phyloP scores from a whole-genome alignment of 2,797 vertebrate species.

The Myotis planiceps region DNA sequence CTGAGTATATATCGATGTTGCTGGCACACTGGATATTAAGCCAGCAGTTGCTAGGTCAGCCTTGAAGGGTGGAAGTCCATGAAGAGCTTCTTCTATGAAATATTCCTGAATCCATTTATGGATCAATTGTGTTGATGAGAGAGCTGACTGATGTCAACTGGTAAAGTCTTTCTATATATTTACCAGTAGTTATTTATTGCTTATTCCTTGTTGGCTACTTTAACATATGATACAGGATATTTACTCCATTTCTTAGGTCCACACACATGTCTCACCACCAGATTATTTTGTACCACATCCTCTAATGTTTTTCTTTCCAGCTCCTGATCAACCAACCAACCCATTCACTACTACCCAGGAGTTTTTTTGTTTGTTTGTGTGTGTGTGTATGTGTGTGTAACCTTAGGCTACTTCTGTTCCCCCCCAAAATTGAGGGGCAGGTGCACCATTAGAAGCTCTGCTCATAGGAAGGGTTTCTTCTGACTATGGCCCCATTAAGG shows the following conservation, averaged over 20 bases:
- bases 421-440: background rate
- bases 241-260: background rate
- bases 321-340: background rate
- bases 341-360: background rate
- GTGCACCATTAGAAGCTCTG: background rate
- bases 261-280: background rate
- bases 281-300: background rate
- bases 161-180: background rate
- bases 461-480: background rate
- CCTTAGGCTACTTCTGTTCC: background rate
- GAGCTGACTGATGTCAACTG: background rate
- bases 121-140: background rate
- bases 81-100: background rate
- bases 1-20: background rate
- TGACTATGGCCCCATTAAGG: background rate
- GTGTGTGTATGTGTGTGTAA: background rate
- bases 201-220: background rate
- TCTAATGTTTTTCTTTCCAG: conserved; percentile 6
- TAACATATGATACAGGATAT: background rate
- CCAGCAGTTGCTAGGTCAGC: background rate
- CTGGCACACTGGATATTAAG: background rate
- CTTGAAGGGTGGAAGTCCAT: background rate
- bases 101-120: background rate
- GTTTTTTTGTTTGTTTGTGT: background rate
- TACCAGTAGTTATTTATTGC: background rate